phyloP scores from a whole-genome alignment of 2,888 invertebrate genomes.

The Ariolimax columbianus region DNA sequence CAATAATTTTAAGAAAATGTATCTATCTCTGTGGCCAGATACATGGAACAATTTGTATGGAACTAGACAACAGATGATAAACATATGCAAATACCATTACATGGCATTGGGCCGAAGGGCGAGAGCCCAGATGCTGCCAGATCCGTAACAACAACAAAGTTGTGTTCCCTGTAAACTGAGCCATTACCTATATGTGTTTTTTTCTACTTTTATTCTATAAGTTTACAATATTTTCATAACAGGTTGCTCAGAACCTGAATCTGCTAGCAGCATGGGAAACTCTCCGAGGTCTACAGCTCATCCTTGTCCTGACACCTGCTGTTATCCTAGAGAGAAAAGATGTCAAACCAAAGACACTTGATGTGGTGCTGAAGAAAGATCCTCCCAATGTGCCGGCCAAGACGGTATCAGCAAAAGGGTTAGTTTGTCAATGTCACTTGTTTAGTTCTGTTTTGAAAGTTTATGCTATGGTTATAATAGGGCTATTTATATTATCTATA shows the following conservation, averaged over 20 bases:
- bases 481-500: too few species aligned
- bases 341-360: conserved; percentile 31
- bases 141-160: too few species aligned
- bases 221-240: background rate
- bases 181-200: too few species aligned
- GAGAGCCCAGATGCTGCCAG: too few species aligned
- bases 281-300: conserved; percentile 89
- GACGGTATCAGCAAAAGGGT: conserved; percentile 46
- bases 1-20: too few species aligned
- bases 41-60: too few species aligned
- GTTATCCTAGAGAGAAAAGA: conserved; percentile 72
- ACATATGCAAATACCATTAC: too few species aligned
- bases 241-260: conserved; percentile 87
- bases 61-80: too few species aligned
- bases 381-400: background rate
- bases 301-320: conserved; percentile 71
- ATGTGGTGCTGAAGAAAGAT: conserved; percentile 29
- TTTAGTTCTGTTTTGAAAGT: background rate
- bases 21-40: too few species aligned
- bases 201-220: background rate
- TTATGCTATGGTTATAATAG: too few species aligned
- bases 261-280: conserved; percentile 93
- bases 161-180: too few species aligned
- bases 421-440: background rate
- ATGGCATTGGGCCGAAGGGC: too few species aligned